Percentiles rank a stretch among this genome's conserved stretches.
Evolutionary conservation across 1,140 invertebrate genomes (phyloP).

Genomic region (Sycophaga agraensis): DNA sequence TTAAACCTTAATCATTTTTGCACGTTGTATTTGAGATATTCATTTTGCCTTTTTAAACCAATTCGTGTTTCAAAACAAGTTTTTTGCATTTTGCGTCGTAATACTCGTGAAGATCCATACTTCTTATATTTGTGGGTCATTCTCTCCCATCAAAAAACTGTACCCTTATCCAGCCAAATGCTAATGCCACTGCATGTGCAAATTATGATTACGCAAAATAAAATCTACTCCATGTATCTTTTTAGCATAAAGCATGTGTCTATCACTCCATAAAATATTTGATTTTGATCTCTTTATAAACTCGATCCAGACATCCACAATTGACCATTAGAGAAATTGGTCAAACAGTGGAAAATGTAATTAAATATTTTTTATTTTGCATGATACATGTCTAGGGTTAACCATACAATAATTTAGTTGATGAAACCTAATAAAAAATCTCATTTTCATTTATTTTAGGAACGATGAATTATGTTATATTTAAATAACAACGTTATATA

Average conservation of each 20-base stretch:
- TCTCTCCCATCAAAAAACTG: conserved; percentile 28
- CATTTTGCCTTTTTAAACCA: background rate
- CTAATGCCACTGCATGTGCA: background rate
- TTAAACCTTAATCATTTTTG: conserved; percentile 9
- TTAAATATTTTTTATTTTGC: background rate
- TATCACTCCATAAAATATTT: background rate
- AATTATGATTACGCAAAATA: background rate
- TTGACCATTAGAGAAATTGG: background rate
- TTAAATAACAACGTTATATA: background rate
- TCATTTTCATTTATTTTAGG: background rate
- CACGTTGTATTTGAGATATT: conserved; percentile 6
- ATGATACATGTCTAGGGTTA: too few species aligned
- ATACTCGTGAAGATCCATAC: conserved; percentile 18
- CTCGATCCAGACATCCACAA: conserved; percentile 9
- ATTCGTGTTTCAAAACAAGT: background rate
- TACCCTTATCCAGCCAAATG: background rate
- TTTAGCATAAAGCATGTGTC: background rate
- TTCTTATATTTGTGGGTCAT: conserved; percentile 38
- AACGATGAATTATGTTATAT: background rate
- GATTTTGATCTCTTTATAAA: background rate
- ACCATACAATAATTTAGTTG: too few species aligned
- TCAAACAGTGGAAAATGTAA: conserved; percentile 2
- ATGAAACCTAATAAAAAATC: background rate
- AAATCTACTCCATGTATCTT: background rate
- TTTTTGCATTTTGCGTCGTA: conserved; percentile 9